Conservation (phyloP, 2,113 vertebrate genomes). For the Hymenochirus boettgeri region DNA sequence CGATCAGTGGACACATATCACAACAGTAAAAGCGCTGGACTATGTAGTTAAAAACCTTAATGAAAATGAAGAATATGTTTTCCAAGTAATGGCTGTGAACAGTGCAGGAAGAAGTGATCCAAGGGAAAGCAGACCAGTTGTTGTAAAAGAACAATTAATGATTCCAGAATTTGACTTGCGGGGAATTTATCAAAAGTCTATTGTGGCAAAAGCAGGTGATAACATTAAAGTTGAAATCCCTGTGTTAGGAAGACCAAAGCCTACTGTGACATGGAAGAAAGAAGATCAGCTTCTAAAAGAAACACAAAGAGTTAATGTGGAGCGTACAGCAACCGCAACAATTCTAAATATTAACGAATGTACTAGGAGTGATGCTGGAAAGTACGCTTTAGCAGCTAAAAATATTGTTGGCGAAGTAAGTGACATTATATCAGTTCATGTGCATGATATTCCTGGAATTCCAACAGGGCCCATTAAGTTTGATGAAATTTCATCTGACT, state of each 20-base stretch:
- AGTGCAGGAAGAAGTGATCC: slow-evolving; percentile 87
- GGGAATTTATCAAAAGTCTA: slow-evolving; percentile 84
- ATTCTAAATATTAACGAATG: slow-evolving; percentile 86
- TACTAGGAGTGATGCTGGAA: slow-evolving; percentile 77
- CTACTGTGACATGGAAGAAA: slow-evolving; percentile 90
- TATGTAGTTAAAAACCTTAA: slow-evolving; percentile 87
- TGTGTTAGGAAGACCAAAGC: slow-evolving; percentile 86
- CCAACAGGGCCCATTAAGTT: slow-evolving; percentile 91
- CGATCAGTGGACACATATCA: slow-evolving; percentile 87
- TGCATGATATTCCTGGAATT: slow-evolving; percentile 92
- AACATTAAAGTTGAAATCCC: slow-evolving; percentile 96
- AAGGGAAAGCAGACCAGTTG: slow-evolving; percentile 81
- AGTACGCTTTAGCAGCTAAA: slow-evolving; percentile 82
- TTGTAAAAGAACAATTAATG: slow-evolving; percentile 83
- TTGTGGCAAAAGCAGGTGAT: slow-evolving; percentile 91
- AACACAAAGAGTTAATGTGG: slow-evolving; percentile 83
- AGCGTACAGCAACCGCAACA: slow-evolving; percentile 82
- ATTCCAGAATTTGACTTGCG: slow-evolving; percentile 89
- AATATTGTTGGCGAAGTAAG: slow-evolving; percentile 89
- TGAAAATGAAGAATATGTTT: slow-evolving; percentile 91
- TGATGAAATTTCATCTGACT: slow-evolving; percentile 86
- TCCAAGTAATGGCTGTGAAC: slow-evolving; percentile 94
- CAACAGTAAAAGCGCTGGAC: slow-evolving; percentile 82
- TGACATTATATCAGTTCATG: slow-evolving; percentile 80
- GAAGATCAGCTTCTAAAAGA: slow-evolving; percentile 80